Conservation (phyloP, 2,113 vertebrate species). For the Pipa parva region DNA sequence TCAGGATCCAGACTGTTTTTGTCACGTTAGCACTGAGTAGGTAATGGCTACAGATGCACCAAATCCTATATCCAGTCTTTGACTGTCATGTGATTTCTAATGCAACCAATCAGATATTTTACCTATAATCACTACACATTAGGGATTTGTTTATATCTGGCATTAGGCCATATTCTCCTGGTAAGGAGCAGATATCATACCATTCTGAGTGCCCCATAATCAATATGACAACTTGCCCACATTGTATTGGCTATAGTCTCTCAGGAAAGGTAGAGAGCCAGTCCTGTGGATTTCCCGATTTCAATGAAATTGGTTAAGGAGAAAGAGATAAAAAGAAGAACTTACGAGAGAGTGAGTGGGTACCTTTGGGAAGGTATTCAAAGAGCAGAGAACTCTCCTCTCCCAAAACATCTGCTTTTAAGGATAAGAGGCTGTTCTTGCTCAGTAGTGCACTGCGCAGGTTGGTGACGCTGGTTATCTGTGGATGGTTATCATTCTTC, state of each 20-base stretch:
- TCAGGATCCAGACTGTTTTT: no score
- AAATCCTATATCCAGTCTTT: no score
- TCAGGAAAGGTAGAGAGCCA: slow-evolving; percentile 57
- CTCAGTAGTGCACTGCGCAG: slow-evolving; percentile 92
- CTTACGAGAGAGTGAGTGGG: slow-evolving; percentile 91
- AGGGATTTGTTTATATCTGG: no score
- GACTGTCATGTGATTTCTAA: no score
- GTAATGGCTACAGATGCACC: no score
- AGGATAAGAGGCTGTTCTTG: slow-evolving; percentile 93
- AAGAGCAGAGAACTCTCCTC: slow-evolving; percentile 92
- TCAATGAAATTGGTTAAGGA: neutral
- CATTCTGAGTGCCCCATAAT: no score
- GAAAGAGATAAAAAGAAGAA: slow-evolving; percentile 44
- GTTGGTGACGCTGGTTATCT: slow-evolving; percentile 82
- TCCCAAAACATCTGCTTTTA: slow-evolving; percentile 87
- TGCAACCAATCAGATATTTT: no score
- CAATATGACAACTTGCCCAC: no score
- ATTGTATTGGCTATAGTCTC: slow-evolving; percentile 35
- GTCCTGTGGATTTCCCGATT: slow-evolving; percentile 47
- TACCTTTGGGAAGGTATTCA: slow-evolving; percentile 92
- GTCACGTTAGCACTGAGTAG: no score
- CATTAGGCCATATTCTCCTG: no score
- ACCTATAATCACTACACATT: no score
- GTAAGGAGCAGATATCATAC: no score
- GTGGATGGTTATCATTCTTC: slow-evolving; percentile 74